Conservation (phyloP, 2,888 invertebrate species). For the Lepidochitona cinerea region DNA sequence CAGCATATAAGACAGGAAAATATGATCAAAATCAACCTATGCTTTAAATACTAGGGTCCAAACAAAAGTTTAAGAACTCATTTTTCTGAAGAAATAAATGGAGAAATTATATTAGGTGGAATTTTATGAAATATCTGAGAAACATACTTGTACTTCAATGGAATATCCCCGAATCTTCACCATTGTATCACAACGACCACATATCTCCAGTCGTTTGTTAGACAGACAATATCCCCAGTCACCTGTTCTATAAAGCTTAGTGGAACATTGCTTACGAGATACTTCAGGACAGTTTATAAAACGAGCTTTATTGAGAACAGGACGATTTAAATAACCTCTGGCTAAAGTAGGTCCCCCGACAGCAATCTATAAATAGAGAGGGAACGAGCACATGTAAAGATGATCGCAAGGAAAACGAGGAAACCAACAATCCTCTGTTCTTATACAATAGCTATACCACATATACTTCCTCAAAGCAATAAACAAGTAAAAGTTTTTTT, state of each 20-base stretch:
- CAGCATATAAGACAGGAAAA: too few species aligned
- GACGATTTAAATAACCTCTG: constrained; percentile 69
- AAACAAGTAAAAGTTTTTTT: neutral
- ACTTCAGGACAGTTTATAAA: constrained; percentile 53
- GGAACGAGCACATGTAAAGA: too few species aligned
- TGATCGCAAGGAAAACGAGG: too few species aligned
- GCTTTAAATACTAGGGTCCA: too few species aligned
- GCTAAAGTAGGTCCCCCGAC: constrained; percentile 71
- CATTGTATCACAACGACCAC: constrained; percentile 72
- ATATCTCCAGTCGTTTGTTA: constrained; percentile 71
- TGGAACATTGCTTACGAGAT: neutral
- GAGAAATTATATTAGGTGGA: too few species aligned
- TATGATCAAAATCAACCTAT: too few species aligned
- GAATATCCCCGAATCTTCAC: constrained; percentile 72
- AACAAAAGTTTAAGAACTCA: too few species aligned
- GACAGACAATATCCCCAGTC: constrained; percentile 71
- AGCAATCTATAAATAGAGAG: constrained; percentile 56
- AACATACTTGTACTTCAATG: constrained; percentile 68
- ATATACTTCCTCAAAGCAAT: too few species aligned
- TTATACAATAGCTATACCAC: too few species aligned
- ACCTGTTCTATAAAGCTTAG: constrained; percentile 67
- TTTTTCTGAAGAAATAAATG: too few species aligned
- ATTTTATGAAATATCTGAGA: too few species aligned
- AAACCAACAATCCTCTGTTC: too few species aligned
- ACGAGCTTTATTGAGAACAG: constrained; percentile 64